These are phyloP conservation scores for Pocillopora verrucosa DNA, from an alignment of 64 coral and sea anemone genomes.

Conservation along the genomic window DNA sequence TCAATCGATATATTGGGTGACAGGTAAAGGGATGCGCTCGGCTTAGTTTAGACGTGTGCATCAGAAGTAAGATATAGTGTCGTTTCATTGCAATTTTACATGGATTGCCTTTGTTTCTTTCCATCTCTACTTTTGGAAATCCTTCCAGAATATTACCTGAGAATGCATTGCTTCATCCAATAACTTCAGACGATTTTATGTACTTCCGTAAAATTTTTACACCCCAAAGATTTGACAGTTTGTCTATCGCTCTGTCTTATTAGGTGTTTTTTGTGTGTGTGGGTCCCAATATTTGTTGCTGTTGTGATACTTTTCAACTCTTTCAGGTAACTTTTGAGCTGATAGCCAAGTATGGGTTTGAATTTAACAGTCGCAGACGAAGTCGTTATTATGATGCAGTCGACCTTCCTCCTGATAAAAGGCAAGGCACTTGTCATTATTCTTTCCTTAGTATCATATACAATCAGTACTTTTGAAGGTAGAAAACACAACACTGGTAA, in stretches of 20 bases:
- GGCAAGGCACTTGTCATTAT: slow-evolving; percentile 10
- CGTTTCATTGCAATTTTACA: no score
- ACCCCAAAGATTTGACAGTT: no score
- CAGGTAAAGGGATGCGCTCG: no score
- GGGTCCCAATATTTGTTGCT: not conserved
- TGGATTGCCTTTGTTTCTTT: not conserved
- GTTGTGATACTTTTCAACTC: not conserved
- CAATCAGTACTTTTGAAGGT: not conserved
- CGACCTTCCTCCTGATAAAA: slow-evolving; percentile 23
- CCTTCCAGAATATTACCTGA: no score
- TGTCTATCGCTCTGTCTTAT: no score
- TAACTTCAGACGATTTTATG: no score
- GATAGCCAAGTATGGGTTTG: slow-evolving; percentile 50
- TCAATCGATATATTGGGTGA: no score
- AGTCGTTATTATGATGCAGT: slow-evolving; percentile 11
- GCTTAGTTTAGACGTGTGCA: no score
- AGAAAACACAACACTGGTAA: not conserved
- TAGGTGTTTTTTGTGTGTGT: not conserved
- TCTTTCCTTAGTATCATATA: not conserved
- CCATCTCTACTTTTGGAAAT: not conserved
- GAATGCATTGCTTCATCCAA: no score
- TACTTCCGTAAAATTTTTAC: no score
- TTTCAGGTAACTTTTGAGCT: slow-evolving; percentile 62
- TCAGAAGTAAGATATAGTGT: no score
- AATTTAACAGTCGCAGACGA: slow-evolving; percentile 14